Conservation (phyloP, 2,888 invertebrate species). For the Brachypalpus laphriformis region DNA sequence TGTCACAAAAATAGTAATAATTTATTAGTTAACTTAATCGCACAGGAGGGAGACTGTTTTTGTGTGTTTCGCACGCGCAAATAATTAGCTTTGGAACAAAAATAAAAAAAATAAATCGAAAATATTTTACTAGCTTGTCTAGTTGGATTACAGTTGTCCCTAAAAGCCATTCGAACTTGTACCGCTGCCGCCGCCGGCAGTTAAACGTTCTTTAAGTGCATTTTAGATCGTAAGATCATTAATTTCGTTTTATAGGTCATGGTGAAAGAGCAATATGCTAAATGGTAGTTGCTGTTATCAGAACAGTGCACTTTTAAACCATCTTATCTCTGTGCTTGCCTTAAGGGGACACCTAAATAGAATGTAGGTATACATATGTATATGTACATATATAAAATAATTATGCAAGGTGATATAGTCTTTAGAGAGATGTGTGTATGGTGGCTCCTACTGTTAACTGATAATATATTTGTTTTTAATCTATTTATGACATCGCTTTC, state of each 20-base stretch:
- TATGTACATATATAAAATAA: not conserved
- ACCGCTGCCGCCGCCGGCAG: not conserved
- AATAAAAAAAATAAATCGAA: not conserved
- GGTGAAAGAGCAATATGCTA: constrained; percentile 40
- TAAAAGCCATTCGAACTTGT: constrained; percentile 31
- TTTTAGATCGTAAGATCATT: not conserved
- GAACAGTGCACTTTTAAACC: constrained; percentile 41
- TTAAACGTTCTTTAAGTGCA: constrained; percentile 5
- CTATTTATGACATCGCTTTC: not conserved
- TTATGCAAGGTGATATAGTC: constrained; percentile 43
- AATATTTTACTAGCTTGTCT: not conserved
- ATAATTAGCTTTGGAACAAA: not conserved
- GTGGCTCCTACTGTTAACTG: not conserved
- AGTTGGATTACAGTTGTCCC: not conserved
- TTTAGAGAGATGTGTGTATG: not conserved
- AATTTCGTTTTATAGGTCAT: constrained; percentile 48
- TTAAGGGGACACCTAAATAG: constrained; percentile 40
- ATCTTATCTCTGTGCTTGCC: constrained; percentile 54
- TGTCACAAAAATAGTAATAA: constrained; percentile 27
- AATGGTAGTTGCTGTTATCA: constrained; percentile 34
- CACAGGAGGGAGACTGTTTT: not conserved
- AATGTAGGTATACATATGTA: not conserved
- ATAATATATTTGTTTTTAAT: not conserved
- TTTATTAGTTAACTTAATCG: constrained; percentile 28
- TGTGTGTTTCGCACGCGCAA: constrained; percentile 7